phyloP scores from a whole-genome alignment of 2,113 vertebrate species.

The Solea senegalensis region DNA sequence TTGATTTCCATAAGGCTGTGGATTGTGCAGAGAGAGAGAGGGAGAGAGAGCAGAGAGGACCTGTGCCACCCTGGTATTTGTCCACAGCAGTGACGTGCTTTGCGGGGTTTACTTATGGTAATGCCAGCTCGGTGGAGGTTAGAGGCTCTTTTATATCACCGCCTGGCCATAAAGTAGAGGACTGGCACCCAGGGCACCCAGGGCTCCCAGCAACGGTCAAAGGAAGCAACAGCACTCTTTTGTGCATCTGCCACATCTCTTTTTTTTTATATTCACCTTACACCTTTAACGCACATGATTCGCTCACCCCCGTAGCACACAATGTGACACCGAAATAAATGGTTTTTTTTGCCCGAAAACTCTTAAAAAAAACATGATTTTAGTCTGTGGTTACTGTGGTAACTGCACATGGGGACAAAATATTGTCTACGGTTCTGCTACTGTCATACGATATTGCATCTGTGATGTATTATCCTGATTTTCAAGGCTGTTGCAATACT shows the following conservation, averaged over 20 bases:
- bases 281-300: too few relatives aligned
- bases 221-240: conserved; percentile 57
- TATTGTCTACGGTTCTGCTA: too few relatives aligned
- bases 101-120: conserved; percentile 79
- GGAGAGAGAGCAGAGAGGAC: conserved; percentile 25
- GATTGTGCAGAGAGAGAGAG: conserved; percentile 29
- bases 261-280: background rate
- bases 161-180: conserved; percentile 58
- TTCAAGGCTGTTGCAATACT: too few relatives aligned
- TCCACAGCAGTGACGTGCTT: conserved; percentile 68
- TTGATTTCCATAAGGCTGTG: conserved; percentile 39
- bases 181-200: conserved; percentile 58
- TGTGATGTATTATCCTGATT: too few relatives aligned
- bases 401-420: too few relatives aligned
- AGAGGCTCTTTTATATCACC: conserved; percentile 73
- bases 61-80: conserved; percentile 73
- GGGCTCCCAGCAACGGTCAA: conserved; percentile 55
- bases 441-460: too few relatives aligned
- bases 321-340: too few relatives aligned
- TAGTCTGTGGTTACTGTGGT: too few relatives aligned
- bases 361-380: too few relatives aligned
- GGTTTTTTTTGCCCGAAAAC: too few relatives aligned
- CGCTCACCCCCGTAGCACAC: too few relatives aligned
- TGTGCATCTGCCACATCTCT: conserved; percentile 37
- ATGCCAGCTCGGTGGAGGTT: conserved; percentile 66